These are phyloP conservation scores for Eudyptes chrysolophus DNA, from an alignment of 2,113 vertebrate genomes.

Conservation along the genomic window DNA sequence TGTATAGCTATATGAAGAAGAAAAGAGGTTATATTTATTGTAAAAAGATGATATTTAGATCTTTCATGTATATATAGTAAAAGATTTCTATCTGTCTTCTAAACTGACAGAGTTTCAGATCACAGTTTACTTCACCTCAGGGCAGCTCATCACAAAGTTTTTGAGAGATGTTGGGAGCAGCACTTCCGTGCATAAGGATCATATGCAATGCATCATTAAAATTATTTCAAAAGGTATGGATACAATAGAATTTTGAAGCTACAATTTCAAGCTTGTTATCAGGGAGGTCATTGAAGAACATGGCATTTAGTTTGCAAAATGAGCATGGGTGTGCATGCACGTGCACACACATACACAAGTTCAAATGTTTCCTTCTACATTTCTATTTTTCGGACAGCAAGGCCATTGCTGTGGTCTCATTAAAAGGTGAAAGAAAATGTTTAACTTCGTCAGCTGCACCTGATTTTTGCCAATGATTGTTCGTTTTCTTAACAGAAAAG, in stretches of 20 bases:
- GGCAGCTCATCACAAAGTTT: not conserved
- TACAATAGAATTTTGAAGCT: not conserved
- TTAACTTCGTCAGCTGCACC: not conserved
- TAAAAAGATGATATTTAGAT: not conserved
- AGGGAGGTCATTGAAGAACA: not conserved
- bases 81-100: not conserved
- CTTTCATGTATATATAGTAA: not conserved
- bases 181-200: not conserved
- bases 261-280: conserved; percentile 19
- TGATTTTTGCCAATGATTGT: not conserved
- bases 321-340: not conserved
- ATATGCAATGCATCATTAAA: not conserved
- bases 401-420: not conserved
- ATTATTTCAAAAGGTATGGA: not conserved
- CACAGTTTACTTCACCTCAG: not conserved
- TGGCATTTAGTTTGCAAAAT: not conserved
- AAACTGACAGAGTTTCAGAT: not conserved
- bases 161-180: not conserved
- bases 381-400: not conserved
- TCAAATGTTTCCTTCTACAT: not conserved
- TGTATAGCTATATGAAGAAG: not conserved
- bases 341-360: not conserved
- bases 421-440: not conserved
- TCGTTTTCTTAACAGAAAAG: conserved; percentile 13
- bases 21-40: not conserved